A percentile compares a stretch with the other conserved stretches of the same genome.
Conservation (phyloP, 1,140 invertebrate genomes). For the Vanessa tameamea region DNA sequence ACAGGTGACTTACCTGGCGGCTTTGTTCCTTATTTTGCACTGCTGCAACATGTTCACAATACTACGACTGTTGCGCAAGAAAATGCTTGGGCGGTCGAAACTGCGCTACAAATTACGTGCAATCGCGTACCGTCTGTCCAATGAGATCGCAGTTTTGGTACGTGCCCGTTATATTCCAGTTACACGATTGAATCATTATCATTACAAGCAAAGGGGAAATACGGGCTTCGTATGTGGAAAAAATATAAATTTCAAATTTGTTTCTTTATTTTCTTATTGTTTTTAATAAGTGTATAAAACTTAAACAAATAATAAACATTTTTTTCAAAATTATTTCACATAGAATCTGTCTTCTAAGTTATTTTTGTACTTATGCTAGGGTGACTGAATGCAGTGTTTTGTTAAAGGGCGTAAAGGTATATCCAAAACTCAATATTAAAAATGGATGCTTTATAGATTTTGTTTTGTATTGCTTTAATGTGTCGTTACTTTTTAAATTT, state of each 20-base stretch:
- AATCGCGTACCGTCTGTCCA: conserved; percentile 75
- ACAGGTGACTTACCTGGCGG: conserved; percentile 85
- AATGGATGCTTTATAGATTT: no score
- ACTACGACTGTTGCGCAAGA: conserved; percentile 91
- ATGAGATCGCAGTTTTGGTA: conserved; percentile 74
- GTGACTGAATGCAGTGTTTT: background rate
- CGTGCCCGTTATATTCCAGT: conserved; percentile 39
- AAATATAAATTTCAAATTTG: no score
- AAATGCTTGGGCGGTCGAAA: conserved; percentile 86
- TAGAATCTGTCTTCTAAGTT: background rate
- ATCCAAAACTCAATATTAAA: no score
- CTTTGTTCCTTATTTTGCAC: conserved; percentile 93
- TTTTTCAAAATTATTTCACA: background rate
- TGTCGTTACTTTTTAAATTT: no score
- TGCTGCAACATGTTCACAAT: conserved; percentile 92
- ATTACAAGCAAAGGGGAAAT: background rate
- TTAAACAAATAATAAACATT: no score
- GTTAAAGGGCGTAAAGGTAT: no score
- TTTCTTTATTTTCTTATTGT: no score
- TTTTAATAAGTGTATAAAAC: no score
- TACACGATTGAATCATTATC: background rate
- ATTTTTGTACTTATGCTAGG: background rate
- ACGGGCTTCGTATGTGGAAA: background rate
- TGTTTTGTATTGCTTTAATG: no score
- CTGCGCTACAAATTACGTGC: conserved; percentile 76